Conservation (phyloP, 2,888 invertebrate species). For the Latrodectus hesperus region DNA sequence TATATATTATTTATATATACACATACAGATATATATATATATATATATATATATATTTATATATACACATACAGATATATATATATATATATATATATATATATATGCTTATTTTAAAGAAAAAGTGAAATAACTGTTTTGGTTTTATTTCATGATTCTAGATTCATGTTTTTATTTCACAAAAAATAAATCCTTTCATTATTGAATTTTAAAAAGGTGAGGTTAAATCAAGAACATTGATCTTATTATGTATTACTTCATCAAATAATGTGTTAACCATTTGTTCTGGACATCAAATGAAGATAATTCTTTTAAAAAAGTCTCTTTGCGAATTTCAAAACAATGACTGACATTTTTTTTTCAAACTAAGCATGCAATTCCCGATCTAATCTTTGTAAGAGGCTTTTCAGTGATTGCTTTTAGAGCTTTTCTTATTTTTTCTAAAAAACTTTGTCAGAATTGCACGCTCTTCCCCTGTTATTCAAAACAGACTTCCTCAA, state of each 20-base stretch:
- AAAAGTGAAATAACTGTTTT: too few relatives aligned
- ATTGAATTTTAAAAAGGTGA: background rate
- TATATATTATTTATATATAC: too few relatives aligned
- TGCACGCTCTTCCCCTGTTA: slow-evolving; percentile 44
- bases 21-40: too few relatives aligned
- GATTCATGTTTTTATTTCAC: too few relatives aligned
- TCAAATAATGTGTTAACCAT: background rate
- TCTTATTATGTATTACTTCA: too few relatives aligned
- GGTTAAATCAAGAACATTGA: too few relatives aligned
- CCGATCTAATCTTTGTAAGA: slow-evolving; percentile 53
- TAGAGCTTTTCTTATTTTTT: slow-evolving; percentile 23
- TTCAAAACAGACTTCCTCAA: slow-evolving; percentile 50
- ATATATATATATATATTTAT: too few relatives aligned
- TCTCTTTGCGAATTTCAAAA: slow-evolving; percentile 37
- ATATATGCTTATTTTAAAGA: too few relatives aligned
- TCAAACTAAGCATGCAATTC: slow-evolving; percentile 27
- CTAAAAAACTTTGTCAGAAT: slow-evolving; percentile 15
- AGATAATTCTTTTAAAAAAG: slow-evolving; percentile 4
- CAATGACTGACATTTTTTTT: slow-evolving; percentile 40
- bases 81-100: too few relatives aligned
- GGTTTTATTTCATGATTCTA: too few relatives aligned
- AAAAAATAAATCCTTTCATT: too few relatives aligned
- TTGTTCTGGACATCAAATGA: slow-evolving; percentile 14
- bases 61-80: too few relatives aligned
- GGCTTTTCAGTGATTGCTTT: slow-evolving; percentile 48